Base-by-base conservation (phyloP, 1,140 invertebrate species). In the Zaprionus ornatus region DNA sequence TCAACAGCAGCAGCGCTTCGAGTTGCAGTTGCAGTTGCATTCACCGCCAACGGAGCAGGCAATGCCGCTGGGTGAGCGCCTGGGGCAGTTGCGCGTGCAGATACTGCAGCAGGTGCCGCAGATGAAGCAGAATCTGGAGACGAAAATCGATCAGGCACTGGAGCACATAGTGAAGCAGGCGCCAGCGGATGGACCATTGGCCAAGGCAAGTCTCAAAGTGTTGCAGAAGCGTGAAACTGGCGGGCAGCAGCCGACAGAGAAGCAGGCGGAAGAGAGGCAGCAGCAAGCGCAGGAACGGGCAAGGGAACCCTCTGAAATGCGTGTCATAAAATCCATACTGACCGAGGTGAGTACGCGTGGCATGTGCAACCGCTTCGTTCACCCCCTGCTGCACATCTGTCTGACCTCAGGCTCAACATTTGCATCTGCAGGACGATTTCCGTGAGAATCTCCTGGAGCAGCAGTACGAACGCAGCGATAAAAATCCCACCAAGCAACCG, bases 361-460 rank as follows among this genome's bases (percentile, higher is more conserved):
- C 13, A 15, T 42, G 2, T 7, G 13, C 13, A n/a, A 1, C 37
- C 15, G 5, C 25, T 1, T 29, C 27, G 7, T 7, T 7, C 6
- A 4, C 1, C 6, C 19, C 21, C 42, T 12, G 25, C n/a, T 9
- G 40, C n/a, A 42, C 25, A 4, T 55, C 19, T 6, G 9, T 27
- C 65, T 63, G 61, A 82, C 29, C 17, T 21, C 37, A 79, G 70
- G 45, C 40, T 56, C 45, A 56, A 37, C 45, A 48, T 35, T 56
- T 65, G 37, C 40, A 48, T 67, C 57, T 45, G 13, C 80, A 92
- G 91, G 80, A 84, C n/a, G 88, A 92, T 29, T 91, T 92, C 71
- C 80, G 66, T 19, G 77, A 91, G 29, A 92, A 90, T 45, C 61
- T 91, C 3, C 25, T 91, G 13, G 82, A 78, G 4, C 71, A 83